Percentiles rank a stretch among this genome's conserved stretches.
Conservation (phyloP, 2,113 vertebrate genomes). For the Prochilodus magdalenae region DNA sequence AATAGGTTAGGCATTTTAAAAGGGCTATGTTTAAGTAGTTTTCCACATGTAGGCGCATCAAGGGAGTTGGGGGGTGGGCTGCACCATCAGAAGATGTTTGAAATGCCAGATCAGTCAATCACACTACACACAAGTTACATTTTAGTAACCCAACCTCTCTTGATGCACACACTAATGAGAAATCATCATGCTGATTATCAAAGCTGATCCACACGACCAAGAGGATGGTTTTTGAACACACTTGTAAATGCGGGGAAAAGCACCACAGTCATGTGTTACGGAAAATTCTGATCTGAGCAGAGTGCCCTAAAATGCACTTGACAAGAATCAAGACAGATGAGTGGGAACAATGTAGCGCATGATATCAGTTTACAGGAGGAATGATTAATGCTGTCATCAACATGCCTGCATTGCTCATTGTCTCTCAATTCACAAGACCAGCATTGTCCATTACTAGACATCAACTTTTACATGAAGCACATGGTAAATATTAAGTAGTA, state of each 20-base stretch:
- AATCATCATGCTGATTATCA: slow-evolving; percentile 1
- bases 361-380: slow-evolving; percentile 51
- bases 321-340: slow-evolving; percentile 50
- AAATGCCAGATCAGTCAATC: slow-evolving; percentile 36
- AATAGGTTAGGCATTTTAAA: slow-evolving; percentile 26
- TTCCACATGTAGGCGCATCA: slow-evolving; percentile 48
- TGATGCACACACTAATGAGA: slow-evolving; percentile 3
- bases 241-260: background rate
- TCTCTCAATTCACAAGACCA: slow-evolving; percentile 23
- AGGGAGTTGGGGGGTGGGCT: slow-evolving; percentile 24
- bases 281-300: slow-evolving; percentile 10
- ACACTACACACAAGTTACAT: slow-evolving; percentile 40
- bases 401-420: slow-evolving; percentile 20
- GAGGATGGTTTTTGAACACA: background rate
- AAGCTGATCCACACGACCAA: background rate
- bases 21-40: slow-evolving; percentile 37
- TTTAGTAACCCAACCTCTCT: slow-evolving; percentile 22
- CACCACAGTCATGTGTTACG: background rate
- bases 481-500: too few relatives aligned
- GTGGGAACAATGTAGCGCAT: slow-evolving; percentile 25
- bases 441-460: slow-evolving; percentile 32
- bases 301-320: slow-evolving; percentile 34
- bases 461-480: background rate
- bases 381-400: slow-evolving; percentile 50
- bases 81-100: slow-evolving; percentile 34